Base-by-base conservation (phyloP, 2,888 invertebrate species). In the Monopis laevigella region DNA sequence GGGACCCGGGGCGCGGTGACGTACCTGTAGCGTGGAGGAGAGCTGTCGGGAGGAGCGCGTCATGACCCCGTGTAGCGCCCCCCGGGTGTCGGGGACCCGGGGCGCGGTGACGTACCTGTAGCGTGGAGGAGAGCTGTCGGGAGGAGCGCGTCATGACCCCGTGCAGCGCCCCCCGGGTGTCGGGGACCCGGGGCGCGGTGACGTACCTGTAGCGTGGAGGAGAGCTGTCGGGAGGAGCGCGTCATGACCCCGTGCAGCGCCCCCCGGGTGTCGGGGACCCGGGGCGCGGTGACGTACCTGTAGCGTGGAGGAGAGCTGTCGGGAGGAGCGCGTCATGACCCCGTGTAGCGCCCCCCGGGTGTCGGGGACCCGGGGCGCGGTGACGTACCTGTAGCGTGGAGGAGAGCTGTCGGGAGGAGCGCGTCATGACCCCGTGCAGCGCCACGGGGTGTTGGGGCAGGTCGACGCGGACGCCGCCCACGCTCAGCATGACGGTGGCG, bases 361-460 rank as follows among this genome's bases (percentile, higher is more conserved):
- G 24, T 5, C 24, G 24, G 24, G 10, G 24, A n/a, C n/a, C n/a
- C n/a, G n/a, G n/a, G n/a, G n/a, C n/a, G n/a, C n/a, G n/a, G 11
- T 29, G n/a, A 6, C 24, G 5, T 52, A 86, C 92, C 82, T 96
- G 96, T 41, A 98, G 73, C 0, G 97, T 98, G 10, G 92, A 92
- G 5, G 96, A 96, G 30, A 98, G 81, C 59, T 97, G 94, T 49
- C 95, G 90, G 46, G 95, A 94, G 48, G 96, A 94, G 51, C 98
- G 84, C 0, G 95, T 95, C 87, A 99, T 96, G 91, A 99, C 98
- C 39, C 97, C 98, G 71, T 99, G 98, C 51, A 99, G 78, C 5
- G 94, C 96, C 0, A 98, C 96, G 0, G 98, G 98, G 78, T 98
- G 98, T 71, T 98, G 98, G 2, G 99, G 98, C 59, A 99, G 95